These are phyloP conservation scores for Zhengitettix transpicula DNA, from an alignment of 2,888 invertebrate genomes.

Conservation along the genomic window DNA sequence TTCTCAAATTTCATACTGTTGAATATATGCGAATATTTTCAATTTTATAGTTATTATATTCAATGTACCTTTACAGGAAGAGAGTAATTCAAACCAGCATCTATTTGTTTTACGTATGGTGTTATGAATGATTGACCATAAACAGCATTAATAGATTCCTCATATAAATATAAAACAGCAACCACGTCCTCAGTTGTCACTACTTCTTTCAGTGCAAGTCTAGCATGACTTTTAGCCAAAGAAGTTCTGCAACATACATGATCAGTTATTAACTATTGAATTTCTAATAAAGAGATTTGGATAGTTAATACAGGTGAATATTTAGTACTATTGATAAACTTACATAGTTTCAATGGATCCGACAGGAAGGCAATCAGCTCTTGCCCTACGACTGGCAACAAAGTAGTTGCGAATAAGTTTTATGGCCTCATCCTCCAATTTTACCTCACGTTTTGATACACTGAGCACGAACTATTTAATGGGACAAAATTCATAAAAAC, in stretches of 20 bases:
- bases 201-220: constrained; percentile 16
- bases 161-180: constrained; percentile 18
- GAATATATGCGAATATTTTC: too few species aligned
- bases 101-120: too few species aligned
- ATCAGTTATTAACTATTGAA: neutral
- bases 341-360: constrained; percentile 20
- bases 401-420: constrained; percentile 29
- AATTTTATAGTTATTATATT: too few species aligned
- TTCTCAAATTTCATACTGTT: too few species aligned
- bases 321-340: constrained; percentile 5
- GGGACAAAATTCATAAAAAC: too few species aligned
- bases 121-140: constrained; percentile 4
- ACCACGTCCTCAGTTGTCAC: constrained; percentile 19
- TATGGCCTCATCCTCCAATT: constrained; percentile 20
- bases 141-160: constrained; percentile 10
- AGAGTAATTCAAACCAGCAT: too few species aligned
- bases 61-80: too few species aligned
- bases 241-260: constrained; percentile 16
- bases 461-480: constrained; percentile 15
- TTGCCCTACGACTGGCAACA: constrained; percentile 24
- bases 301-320: too few species aligned
- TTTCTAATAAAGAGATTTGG: too few species aligned
- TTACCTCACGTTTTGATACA: constrained; percentile 15
- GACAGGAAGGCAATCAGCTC: constrained; percentile 22
- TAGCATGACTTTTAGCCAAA: constrained; percentile 19